These are phyloP conservation scores for Xiphophorus hellerii DNA, from an alignment of 2,113 vertebrate species.

Conservation along the genomic window DNA sequence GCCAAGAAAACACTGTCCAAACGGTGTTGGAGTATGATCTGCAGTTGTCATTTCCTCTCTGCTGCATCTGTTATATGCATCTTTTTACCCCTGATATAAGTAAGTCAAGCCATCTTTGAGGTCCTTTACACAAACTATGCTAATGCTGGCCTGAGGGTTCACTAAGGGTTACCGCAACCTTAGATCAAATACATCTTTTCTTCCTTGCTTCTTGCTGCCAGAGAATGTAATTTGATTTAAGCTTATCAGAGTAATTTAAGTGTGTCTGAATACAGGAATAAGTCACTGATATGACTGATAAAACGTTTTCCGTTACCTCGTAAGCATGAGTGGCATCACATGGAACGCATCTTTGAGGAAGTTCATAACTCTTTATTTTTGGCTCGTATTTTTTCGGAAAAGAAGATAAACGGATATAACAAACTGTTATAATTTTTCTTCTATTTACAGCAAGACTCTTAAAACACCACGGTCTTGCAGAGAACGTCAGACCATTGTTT, in stretches of 20 bases:
- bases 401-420: not conserved
- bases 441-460: not conserved
- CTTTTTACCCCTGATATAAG: not conserved
- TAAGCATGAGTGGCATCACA: not conserved
- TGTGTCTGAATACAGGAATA: not conserved
- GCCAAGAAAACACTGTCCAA: not conserved
- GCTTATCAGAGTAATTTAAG: slow-evolving; percentile 1
- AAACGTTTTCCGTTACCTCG: not conserved
- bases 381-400: not conserved
- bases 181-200: not conserved
- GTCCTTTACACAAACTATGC: not conserved
- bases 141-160: not conserved
- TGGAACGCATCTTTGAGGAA: not conserved
- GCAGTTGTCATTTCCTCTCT: not conserved
- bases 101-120: not conserved
- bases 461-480: not conserved
- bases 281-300: not conserved
- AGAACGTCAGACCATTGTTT: no score
- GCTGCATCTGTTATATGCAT: not conserved
- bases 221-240: not conserved
- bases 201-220: not conserved
- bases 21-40: not conserved
- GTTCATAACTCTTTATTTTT: not conserved
- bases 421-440: not conserved
- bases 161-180: not conserved